These are phyloP conservation scores for Montifringilla adamsi DNA, from an alignment of 2,113 vertebrate species.

Conservation along the genomic window DNA sequence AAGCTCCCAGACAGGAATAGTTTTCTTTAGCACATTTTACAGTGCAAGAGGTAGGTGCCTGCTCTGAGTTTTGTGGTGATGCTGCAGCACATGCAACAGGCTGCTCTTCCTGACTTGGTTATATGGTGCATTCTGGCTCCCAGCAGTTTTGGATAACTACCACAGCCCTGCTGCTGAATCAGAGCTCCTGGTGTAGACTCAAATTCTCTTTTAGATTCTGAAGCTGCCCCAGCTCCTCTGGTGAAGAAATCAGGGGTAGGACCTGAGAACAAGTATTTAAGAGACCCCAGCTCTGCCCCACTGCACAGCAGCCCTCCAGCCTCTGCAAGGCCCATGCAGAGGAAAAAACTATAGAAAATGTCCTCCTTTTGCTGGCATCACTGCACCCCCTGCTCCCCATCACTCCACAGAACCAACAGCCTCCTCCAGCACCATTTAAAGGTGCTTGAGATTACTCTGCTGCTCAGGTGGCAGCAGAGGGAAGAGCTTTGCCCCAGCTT, in stretches of 20 bases:
- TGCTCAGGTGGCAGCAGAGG: neutral
- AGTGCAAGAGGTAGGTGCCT: neutral
- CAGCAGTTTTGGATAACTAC: neutral
- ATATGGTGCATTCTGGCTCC: neutral
- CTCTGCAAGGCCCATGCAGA: neutral
- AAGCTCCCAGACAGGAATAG: neutral
- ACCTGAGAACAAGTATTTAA: neutral
- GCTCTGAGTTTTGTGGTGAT: neutral
- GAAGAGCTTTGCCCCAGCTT: neutral
- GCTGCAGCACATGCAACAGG: neutral
- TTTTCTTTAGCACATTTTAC: neutral
- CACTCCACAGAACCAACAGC: neutral
- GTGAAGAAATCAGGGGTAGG: neutral
- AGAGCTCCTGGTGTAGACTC: neutral
- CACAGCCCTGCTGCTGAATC: neutral
- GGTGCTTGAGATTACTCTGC: neutral
- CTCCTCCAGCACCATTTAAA: neutral
- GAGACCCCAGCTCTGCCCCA: neutral
- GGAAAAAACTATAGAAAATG: neutral
- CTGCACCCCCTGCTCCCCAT: neutral
- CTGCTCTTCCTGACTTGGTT: neutral
- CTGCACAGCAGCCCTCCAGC: neutral
- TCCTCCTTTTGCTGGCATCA: accelerated
- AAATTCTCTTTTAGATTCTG: neutral
- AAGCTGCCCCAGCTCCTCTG: neutral